Conservation (phyloP, 2,113 vertebrate genomes). For the Ardeotis arabs region DNA sequence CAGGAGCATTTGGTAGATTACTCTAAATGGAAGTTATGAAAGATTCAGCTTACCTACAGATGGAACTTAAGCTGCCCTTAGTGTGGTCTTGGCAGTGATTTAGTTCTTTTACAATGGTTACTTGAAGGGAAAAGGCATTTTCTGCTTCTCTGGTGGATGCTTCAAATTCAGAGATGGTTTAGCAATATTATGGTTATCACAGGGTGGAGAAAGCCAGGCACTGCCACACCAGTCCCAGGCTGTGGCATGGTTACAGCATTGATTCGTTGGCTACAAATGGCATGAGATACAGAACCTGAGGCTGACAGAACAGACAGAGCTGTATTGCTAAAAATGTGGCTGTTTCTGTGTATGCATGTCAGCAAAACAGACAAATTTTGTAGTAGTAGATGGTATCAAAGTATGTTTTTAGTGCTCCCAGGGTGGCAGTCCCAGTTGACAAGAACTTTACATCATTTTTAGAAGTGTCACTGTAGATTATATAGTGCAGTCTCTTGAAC, state of each 20-base stretch:
- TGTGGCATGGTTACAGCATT: background rate
- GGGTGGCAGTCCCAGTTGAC: background rate
- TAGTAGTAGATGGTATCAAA: background rate
- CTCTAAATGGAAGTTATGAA: conserved; percentile 41
- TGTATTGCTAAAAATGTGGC: background rate
- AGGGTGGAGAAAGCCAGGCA: background rate
- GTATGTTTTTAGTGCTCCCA: background rate
- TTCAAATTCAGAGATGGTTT: conserved; percentile 35
- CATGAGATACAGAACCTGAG: background rate
- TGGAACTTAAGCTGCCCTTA: conserved; percentile 28
- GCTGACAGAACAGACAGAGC: background rate
- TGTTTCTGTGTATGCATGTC: background rate
- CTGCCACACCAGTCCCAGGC: background rate
- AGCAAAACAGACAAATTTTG: background rate
- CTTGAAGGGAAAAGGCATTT: conserved; percentile 45
- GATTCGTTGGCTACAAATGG: background rate
- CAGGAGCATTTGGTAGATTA: conserved; percentile 8
- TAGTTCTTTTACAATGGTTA: background rate
- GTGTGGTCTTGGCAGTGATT: conserved; percentile 52
- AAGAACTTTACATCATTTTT: background rate
- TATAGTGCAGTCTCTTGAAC: background rate
- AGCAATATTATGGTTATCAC: background rate
- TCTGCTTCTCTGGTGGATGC: conserved; percentile 32
- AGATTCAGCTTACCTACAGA: conserved; percentile 47
- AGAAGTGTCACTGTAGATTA: background rate